Evolutionary conservation across 2,113 vertebrate genomes (phyloP).

Genomic region (Gallinago jamesoni): DNA sequence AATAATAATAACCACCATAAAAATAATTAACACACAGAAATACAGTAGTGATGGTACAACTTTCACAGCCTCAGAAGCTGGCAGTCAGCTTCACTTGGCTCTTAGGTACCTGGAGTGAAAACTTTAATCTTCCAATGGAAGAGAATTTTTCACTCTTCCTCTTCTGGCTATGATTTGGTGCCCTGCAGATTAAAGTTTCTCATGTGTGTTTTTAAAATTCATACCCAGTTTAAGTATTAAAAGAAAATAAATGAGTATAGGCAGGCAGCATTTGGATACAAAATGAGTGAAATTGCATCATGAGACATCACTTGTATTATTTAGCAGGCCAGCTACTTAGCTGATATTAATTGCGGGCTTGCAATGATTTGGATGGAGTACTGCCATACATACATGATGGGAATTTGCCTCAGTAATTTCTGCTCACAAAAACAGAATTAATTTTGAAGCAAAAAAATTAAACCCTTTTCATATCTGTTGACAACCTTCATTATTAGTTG

Average conservation of each 20-base stretch:
- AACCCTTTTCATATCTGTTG: constrained; percentile 2
- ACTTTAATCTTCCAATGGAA: neutral
- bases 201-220: neutral
- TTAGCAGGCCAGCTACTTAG: neutral
- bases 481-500: constrained; percentile 50
- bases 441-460: neutral
- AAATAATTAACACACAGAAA: neutral
- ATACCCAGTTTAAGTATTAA: neutral
- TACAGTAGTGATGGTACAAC: neutral
- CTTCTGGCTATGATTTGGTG: neutral
- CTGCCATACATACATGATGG: neutral
- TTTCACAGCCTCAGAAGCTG: neutral
- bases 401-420: neutral
- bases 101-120: neutral
- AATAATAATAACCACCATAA: neutral
- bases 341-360: neutral
- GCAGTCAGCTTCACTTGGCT: neutral
- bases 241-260: neutral
- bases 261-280: neutral
- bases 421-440: neutral
- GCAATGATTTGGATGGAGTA: neutral
- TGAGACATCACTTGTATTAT: neutral
- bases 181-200: neutral
- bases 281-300: neutral
- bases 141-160: neutral